Base-by-base conservation (phyloP, 2,888 invertebrate genomes). In the Thymelicus lineola region DNA sequence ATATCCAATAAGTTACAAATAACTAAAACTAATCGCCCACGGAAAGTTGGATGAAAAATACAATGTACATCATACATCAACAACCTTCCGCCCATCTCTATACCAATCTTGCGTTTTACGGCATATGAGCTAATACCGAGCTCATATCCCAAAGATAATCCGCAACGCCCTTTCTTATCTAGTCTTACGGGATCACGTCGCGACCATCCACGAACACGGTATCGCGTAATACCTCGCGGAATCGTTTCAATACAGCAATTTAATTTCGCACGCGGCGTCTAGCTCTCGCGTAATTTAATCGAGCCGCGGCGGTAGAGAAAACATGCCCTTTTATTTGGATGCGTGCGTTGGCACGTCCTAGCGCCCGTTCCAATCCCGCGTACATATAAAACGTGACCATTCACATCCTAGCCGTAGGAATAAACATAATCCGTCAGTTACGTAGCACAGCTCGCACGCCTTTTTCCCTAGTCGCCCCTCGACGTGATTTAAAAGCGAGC, bases 331-430 rank as follows among this genome's bases (percentile, higher is more conserved):
- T 86, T 86, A 84, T 86, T 84, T 78, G 80, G 85, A 86, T 83
- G 80, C 82, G 83, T 82, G 81, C 82, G 83, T 79, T 75, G 81
- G 79, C 89, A 89, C 90, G 90, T 89, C 76, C 84, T 73, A 74
- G 65, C 80, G 75, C 82, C 80, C 83, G 81, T 82, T 89, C 84
- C 86, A 86, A 89, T 87, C 86, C 83, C 77, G 80, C 84, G 79
- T 79, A 83, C 82, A 85, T 81, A 85, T 84, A 83, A 83, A 85
- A 91, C 91, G 91, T 91, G 91, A 90, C 89, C 86, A 85, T 89
- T 88, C 85, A 85, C 82, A 78, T 76, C 78, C 76, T 35, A 42
- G 64, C 80, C 82, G 79, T 79, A 73, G 82, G 77, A 80, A 87
- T 86, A 88, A 86, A 88, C 84, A 85, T 82, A 85, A 79, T 85